Conservation (phyloP, 1,140 invertebrate genomes). For the Homalodisca vitripennis region DNA sequence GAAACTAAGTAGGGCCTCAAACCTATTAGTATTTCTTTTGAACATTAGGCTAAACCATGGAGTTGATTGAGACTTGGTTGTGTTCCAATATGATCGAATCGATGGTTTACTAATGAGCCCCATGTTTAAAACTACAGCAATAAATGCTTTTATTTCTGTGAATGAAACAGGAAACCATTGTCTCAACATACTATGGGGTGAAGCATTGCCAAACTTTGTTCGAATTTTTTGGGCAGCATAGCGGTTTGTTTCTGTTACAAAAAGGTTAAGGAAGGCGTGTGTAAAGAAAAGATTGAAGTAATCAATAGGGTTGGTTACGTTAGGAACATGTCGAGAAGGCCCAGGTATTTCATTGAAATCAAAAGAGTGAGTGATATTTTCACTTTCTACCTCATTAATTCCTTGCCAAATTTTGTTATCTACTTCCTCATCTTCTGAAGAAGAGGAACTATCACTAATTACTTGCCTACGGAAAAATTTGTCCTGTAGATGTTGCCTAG, state of each 20-base stretch:
- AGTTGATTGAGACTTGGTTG: background rate
- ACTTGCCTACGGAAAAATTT: background rate
- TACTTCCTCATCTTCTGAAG: background rate
- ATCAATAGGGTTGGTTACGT: background rate
- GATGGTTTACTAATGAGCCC: conserved; percentile 11
- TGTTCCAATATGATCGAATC: conserved; percentile 1
- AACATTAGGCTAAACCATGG: conserved; percentile 10
- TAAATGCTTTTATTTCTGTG: conserved; percentile 2
- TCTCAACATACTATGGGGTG: background rate
- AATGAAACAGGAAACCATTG: background rate
- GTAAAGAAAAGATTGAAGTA: conserved; percentile 20
- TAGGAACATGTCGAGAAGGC: background rate
- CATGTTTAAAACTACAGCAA: conserved; percentile 10
- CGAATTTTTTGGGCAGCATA: background rate
- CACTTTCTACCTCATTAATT: background rate
- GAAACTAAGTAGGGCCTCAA: conserved; percentile 1
- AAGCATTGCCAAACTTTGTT: background rate
- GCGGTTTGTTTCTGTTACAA: conserved; percentile 2
- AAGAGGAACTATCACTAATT: background rate
- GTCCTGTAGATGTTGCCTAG: too few relatives aligned
- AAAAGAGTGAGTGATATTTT: background rate
- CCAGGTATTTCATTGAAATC: background rate
- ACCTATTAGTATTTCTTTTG: background rate
- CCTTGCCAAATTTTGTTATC: background rate
- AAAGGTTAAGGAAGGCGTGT: background rate